Evolutionary conservation across 2,888 invertebrate species (phyloP), one percentile per base, ranked within the genome.

Genomic region (Capitulum mitella): DNA sequence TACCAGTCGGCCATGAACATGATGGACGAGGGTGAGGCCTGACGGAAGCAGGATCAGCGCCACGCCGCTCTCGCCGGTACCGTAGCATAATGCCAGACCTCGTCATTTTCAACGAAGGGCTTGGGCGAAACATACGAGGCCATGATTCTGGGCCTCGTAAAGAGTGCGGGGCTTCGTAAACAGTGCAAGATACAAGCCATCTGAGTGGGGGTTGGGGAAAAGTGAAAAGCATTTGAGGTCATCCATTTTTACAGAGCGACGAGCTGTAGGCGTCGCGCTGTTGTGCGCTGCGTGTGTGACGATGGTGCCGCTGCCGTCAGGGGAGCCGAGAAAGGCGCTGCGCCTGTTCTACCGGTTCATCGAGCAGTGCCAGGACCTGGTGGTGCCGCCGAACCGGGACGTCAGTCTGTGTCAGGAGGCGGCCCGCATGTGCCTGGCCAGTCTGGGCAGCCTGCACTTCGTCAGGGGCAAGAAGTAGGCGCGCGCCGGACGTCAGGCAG

Each of bases 371-470:
- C 80, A 82, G 76, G 77, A 58, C 34, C 74, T 83, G 58, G 82
- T 82, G 46, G 40, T 78, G 0, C 87, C 90, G 0, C 93, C 93
- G 0, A 90, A 92, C 82, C 88, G 89, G 74, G 90, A 90, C 80
- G 90, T 91, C 0, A 89, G 92, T 77, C 85, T 91, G 46, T 92
- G 91, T 0, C 92, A 93, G 85, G 92, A 92, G 83, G 89, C 91
- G 0, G 85, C 93, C 54, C 87, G 91, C 3, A 87, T 89, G 0
- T 92, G 92, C 83, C 89, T 89, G 82, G 90, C 91, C 0, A 86
- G 89, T 70, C 46, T 46, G 14, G 76, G 76, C 43, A 76, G 76
- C 19, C 37, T 40, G 70, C 40, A 70, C 40, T 40, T 26, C 37
- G 26, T 70, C 40, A 37, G 34, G 1, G 0, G 29, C 10, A 58